Evolutionary conservation across 2,888 invertebrate species (phyloP).

Genomic region (Spatulosminthurus flaviceps): DNA sequence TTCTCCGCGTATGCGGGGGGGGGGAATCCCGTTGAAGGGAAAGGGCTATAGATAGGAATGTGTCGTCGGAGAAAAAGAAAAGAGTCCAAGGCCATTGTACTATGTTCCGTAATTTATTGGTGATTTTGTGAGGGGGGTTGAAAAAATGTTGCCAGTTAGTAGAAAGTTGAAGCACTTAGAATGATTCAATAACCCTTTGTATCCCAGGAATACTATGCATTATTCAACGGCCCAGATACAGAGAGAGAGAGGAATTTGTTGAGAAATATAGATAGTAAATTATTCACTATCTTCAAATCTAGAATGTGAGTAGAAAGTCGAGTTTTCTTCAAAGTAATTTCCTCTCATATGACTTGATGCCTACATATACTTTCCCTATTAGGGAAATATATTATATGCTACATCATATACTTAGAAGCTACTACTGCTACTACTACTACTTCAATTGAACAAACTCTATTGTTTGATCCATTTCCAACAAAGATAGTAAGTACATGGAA

Average conservation of each 20-base stretch:
- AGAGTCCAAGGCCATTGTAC: too few relatives aligned
- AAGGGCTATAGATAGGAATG: background rate
- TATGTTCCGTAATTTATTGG: background rate
- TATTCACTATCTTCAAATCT: slow-evolving; percentile 9
- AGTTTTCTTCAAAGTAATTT: slow-evolving; percentile 2
- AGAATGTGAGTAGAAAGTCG: slow-evolving; percentile 12
- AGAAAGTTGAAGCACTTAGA: background rate
- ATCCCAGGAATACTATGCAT: background rate
- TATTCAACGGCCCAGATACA: background rate
- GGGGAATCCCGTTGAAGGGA: background rate
- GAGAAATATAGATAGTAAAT: slow-evolving; percentile 5
- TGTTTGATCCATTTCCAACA: background rate
- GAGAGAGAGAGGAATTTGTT: background rate
- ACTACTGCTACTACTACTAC: too few relatives aligned
- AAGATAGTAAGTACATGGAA: too few relatives aligned
- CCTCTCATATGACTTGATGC: background rate
- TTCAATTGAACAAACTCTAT: background rate
- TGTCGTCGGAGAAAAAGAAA: background rate
- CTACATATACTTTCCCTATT: too few relatives aligned
- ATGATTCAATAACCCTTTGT: background rate
- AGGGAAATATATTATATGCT: too few relatives aligned
- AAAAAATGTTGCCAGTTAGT: background rate
- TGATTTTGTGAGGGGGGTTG: background rate
- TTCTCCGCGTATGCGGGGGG: too few relatives aligned
- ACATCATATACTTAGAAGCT: too few relatives aligned